Evolutionary conservation across 2,113 vertebrate species (phyloP).

Genomic region (Seriola rivoliana): DNA sequence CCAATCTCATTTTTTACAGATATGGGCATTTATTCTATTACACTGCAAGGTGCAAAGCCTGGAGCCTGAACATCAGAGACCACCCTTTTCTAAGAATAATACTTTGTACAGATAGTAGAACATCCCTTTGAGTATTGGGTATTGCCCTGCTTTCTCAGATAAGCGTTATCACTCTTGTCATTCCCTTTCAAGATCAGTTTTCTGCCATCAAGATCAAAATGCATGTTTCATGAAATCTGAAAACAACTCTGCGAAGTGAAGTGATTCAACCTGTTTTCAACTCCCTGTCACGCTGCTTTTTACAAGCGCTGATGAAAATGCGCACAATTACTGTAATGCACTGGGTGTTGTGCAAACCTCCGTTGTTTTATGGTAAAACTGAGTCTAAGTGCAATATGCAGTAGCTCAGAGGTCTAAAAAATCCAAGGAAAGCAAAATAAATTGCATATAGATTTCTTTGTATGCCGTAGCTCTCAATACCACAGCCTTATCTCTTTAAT

Average conservation of each 20-base stretch:
- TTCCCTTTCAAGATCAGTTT: conserved; percentile 65
- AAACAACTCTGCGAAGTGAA: conserved; percentile 36
- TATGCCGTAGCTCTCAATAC: conserved; percentile 49
- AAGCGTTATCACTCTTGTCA: conserved; percentile 71
- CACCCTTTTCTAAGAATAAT: conserved; percentile 66
- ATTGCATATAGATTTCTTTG: conserved; percentile 67
- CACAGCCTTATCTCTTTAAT: conserved; percentile 76
- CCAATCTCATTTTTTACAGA: conserved; percentile 77
- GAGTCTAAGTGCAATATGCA: conserved; percentile 9
- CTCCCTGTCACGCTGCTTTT: conserved; percentile 3
- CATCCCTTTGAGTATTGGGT: conserved; percentile 65
- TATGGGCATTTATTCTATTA: conserved; percentile 81
- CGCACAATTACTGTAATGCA: conserved; percentile 24
- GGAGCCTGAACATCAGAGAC: conserved; percentile 69
- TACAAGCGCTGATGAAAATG: conserved; percentile 27
- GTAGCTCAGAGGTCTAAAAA: conserved; percentile 39
- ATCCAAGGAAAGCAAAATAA: conserved; percentile 52
- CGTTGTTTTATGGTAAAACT: conserved; percentile 34
- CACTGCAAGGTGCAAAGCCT: conserved; percentile 69
- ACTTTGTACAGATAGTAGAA: conserved; percentile 67
- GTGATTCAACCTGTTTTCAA: conserved; percentile 26
- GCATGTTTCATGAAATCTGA: conserved; percentile 46
- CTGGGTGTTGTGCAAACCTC: background rate
- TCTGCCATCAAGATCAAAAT: conserved; percentile 68
- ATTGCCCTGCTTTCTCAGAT: conserved; percentile 66